Percentiles rank a stretch among this genome's conserved stretches.
Evolutionary conservation across 2,797 vertebrate species (phyloP).

Genomic region (Spinus pinus): DNA sequence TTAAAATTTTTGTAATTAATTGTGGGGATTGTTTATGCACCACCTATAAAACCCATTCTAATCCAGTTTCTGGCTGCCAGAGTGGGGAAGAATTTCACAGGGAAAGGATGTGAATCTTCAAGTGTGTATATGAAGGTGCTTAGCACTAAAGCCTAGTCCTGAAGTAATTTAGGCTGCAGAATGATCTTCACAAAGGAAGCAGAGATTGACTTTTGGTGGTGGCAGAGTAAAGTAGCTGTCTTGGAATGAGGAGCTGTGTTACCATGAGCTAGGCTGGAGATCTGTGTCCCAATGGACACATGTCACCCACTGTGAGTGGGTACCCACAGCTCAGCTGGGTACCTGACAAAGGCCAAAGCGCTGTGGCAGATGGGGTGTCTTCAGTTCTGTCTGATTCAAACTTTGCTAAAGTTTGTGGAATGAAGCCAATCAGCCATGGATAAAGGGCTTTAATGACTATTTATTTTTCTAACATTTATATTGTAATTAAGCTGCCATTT

Average conservation of each 20-base stretch:
- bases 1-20: constrained; percentile 46
- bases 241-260: rapidly evolving
- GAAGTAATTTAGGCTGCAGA: background rate
- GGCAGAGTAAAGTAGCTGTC: background rate
- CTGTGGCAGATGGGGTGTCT: background rate
- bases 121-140: background rate
- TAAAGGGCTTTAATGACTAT: constrained; percentile 9
- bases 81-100: background rate
- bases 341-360: rapidly evolving
- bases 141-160: background rate
- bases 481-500: constrained; percentile 41
- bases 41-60: constrained; percentile 15
- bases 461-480: constrained; percentile 47
- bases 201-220: background rate
- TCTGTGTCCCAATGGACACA: background rate
- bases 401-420: background rate
- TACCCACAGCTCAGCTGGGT: background rate
- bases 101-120: background rate
- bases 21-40: constrained; percentile 8
- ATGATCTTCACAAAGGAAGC: background rate
- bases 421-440: background rate
- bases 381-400: background rate
- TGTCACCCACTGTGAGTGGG: rapidly evolving
- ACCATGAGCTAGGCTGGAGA: background rate
- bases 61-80: background rate